Evolutionary conservation across 2,797 vertebrate species (phyloP).

Genomic region (Arnoldichthys spilopterus): DNA sequence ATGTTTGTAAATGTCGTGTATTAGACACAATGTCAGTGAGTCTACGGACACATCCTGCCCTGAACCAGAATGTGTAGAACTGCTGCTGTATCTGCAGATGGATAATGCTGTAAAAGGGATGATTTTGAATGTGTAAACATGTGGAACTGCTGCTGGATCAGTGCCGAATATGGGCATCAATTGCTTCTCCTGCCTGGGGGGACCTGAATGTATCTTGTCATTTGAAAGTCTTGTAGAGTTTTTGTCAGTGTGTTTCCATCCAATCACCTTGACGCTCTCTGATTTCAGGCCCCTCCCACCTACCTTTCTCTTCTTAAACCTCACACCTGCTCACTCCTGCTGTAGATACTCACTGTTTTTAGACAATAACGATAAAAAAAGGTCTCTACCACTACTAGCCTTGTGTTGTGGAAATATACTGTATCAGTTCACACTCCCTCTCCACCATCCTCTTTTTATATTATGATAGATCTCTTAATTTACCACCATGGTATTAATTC

Average conservation of each 20-base stretch:
- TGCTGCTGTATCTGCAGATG: not conserved
- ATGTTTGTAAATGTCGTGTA: too few relatives aligned
- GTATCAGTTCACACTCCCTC: conserved; percentile 60
- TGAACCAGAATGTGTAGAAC: not conserved
- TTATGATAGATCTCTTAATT: conserved; percentile 65
- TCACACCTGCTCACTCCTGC: conserved; percentile 35
- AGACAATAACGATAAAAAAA: conserved; percentile 63
- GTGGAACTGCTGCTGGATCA: conserved; percentile 14
- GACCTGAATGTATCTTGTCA: conserved; percentile 77
- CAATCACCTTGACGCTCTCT: conserved; percentile 18
- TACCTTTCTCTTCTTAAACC: conserved; percentile 34
- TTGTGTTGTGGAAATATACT: conserved; percentile 63
- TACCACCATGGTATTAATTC: conserved; percentile 54
- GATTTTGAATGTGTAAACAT: too few relatives aligned
- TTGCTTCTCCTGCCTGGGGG: conserved; percentile 59
- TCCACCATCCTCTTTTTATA: conserved; percentile 60
- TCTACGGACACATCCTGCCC: too few relatives aligned
- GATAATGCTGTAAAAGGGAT: not conserved
- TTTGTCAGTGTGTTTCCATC: conserved; percentile 60
- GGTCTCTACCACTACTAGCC: conserved; percentile 60
- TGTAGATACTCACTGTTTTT: conserved; percentile 74
- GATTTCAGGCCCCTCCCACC: conserved; percentile 27
- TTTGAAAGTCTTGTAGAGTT: conserved; percentile 73
- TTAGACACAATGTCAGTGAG: too few relatives aligned
- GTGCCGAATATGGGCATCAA: conserved; percentile 4